phyloP scores from a whole-genome alignment of 1,140 invertebrate genomes.

The Drosophila grimshawi region DNA sequence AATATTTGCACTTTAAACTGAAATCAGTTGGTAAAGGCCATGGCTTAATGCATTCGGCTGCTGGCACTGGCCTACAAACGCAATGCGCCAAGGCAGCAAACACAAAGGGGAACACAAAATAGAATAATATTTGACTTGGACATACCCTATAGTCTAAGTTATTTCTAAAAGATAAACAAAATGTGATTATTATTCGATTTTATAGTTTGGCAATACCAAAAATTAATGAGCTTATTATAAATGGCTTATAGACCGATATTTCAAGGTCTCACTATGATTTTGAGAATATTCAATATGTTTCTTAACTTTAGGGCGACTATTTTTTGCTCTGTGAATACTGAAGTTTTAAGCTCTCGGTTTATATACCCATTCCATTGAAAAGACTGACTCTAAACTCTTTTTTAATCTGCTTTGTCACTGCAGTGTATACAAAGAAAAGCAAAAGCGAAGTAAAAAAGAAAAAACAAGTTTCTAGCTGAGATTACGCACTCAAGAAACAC shows the following conservation, averaged over 20 bases:
- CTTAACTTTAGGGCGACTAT: too few relatives aligned
- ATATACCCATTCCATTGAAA: background rate
- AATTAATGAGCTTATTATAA: too few relatives aligned
- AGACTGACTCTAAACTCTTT: background rate
- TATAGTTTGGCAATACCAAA: too few relatives aligned
- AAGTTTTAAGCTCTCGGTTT: too few relatives aligned
- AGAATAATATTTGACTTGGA: background rate
- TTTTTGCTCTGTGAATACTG: too few relatives aligned
- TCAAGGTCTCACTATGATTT: too few relatives aligned
- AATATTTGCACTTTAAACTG: conserved; percentile 79
- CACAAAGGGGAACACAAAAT: conserved; percentile 2
- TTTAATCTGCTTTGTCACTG: background rate
- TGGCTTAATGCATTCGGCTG: conserved; percentile 39
- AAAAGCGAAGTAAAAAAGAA: background rate
- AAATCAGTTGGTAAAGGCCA: conserved; percentile 54
- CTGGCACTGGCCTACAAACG: conserved; percentile 59
- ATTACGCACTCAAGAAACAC: conserved; percentile 38
- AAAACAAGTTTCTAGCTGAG: conserved; percentile 40
- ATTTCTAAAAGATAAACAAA: too few relatives aligned
- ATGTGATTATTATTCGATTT: too few relatives aligned
- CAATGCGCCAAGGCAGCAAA: conserved; percentile 22
- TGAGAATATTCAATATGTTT: too few relatives aligned
- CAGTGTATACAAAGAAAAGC: conserved; percentile 11
- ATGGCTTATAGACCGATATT: too few relatives aligned
- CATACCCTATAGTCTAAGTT: background rate